Evolutionary conservation across 2,888 invertebrate species (phyloP), one percentile per base, ranked within the genome.

Genomic region (Rhimphoctona megacephalus): DNA sequence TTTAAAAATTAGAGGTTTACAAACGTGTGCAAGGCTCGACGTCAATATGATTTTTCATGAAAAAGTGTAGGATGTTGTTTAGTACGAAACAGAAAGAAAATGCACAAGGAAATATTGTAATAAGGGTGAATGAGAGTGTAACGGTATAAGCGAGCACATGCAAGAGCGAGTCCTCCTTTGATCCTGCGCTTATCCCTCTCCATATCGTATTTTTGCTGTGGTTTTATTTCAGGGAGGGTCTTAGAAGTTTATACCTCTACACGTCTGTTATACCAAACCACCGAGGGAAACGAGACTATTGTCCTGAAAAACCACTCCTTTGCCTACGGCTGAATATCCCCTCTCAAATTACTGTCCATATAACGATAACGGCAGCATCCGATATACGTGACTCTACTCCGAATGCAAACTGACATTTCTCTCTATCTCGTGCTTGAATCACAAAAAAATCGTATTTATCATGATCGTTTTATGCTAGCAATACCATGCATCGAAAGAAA

Each of bases 301-400:
- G 70, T 76, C 70, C 57, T 52, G 54, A 80, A 83, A 85, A 83
- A 76, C 83, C 70, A 76, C 85, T 74, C 79, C 69, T 57, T 70
- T 39, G 74, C 74, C 67, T 22, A 14, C 43, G 36, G 79, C 83
- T 14, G 69, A 43, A 73, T 79, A 19, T 43, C 54, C 67, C 54
- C 52, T 39, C 52, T 64, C n/a, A 49, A 76, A 76, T 80, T 76
- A 79, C 70, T 36, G 46, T 85, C 49, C 57, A 46, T 49, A 83
- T 67, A 80, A 80, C 79, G 79, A 76, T 83, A 85, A 79, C 64
- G 46, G 46, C n/a, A 36, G 54, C 30, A 43, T 64, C 64, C 46
- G 52, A 36, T 11, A 36, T 39, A 79, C 85, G 85, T 85, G 85
- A 85, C 85, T 54, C 22, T 46, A 43, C 46, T 83, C 19, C 19